Conservation (phyloP, 2,888 invertebrate species). For the Drosophila merina region DNA sequence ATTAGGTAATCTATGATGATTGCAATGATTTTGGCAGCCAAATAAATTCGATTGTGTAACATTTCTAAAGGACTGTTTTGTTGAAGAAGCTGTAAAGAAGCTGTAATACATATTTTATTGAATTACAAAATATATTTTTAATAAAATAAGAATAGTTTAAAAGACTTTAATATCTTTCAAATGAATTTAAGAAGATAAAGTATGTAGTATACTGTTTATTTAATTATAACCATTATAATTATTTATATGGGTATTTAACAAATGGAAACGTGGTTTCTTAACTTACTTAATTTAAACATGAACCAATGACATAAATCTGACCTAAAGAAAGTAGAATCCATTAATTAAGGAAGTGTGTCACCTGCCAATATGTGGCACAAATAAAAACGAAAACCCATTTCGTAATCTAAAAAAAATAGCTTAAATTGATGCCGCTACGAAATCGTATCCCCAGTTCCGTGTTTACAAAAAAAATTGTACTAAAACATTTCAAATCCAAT, state of each 20-base stretch:
- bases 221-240: too few species aligned
- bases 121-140: too few species aligned
- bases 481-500: conserved; percentile 52
- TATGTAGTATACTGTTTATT: too few species aligned
- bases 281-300: background rate
- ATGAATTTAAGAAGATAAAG: too few species aligned
- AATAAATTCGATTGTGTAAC: conserved; percentile 22
- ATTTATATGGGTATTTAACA: too few species aligned
- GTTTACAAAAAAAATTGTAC: conserved; percentile 22
- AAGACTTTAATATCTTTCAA: too few species aligned
- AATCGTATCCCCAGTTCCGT: conserved; percentile 58
- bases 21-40: conserved; percentile 33
- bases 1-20: conserved; percentile 57
- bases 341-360: conserved; percentile 28
- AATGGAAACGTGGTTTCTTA: background rate
- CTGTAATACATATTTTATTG: too few species aligned
- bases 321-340: background rate
- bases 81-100: too few species aligned
- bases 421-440: conserved; percentile 19
- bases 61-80: background rate
- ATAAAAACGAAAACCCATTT: conserved; percentile 55
- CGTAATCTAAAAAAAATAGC: conserved; percentile 58
- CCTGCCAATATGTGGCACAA: conserved; percentile 34
- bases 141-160: too few species aligned
- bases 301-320: background rate